Conservation (phyloP, 2,113 vertebrate genomes). For the Bos indicus region DNA sequence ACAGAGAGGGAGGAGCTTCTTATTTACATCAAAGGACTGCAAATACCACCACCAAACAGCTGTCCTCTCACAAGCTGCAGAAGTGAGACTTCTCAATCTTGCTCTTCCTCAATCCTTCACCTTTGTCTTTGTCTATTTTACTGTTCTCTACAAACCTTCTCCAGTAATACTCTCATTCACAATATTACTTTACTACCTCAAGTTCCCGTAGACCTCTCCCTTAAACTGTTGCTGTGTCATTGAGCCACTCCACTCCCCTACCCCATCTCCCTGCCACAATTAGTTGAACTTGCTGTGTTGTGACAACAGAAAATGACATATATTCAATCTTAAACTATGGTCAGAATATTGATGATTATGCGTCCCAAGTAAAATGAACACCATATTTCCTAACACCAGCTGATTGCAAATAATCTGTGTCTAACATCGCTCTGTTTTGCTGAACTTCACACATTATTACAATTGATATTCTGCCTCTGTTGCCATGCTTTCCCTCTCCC, state of each 20-base stretch:
- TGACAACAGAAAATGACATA: not conserved
- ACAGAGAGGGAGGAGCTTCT: not conserved
- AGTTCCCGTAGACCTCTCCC: not conserved
- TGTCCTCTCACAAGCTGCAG: not conserved
- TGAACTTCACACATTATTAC: not conserved
- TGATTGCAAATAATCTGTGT: not conserved
- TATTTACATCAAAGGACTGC: not conserved
- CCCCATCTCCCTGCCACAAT: not conserved
- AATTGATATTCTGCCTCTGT: not conserved
- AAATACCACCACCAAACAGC: not conserved
- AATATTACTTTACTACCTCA: not conserved
- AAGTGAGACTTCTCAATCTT: too few relatives aligned
- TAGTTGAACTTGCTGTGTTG: not conserved
- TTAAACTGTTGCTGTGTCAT: not conserved
- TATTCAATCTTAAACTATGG: not conserved
- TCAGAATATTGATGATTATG: not conserved
- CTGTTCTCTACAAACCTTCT: not conserved
- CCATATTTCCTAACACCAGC: not conserved
- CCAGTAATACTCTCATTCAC: accelerated
- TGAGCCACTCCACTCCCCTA: not conserved
- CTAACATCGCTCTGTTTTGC: not conserved
- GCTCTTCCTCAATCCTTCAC: not conserved
- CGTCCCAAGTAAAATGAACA: not conserved
- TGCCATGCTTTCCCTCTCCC: not conserved
- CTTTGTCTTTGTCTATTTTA: not conserved